A percentile compares a stretch with the other conserved stretches of the same genome.
Evolutionary conservation across 2,113 vertebrate genomes (phyloP).

Genomic region (Petromus typicus): DNA sequence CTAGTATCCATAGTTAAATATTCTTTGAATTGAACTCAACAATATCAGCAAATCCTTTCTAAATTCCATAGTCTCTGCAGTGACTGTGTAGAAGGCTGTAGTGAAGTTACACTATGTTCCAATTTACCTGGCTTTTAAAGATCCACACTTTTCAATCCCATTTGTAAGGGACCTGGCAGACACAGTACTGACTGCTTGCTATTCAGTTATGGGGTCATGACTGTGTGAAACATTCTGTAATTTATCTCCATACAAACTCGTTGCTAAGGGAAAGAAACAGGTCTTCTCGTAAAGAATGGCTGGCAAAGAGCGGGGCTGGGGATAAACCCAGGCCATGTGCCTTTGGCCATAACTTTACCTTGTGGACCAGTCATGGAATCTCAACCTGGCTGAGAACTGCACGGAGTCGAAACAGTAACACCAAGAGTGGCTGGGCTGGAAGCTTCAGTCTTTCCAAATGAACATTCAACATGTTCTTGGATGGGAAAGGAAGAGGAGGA

Average conservation of each 20-base stretch:
- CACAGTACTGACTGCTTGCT: not conserved
- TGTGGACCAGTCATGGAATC: not conserved
- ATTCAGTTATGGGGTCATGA: not conserved
- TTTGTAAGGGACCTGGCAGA: conserved; percentile 2
- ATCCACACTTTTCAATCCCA: not conserved
- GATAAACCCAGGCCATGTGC: not conserved
- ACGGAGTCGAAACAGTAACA: not conserved
- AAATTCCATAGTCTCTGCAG: not conserved
- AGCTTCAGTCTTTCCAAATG: conserved; percentile 47
- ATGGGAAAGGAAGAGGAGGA: conserved; percentile 30
- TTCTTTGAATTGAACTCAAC: conserved; percentile 8
- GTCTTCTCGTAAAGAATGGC: conserved; percentile 34
- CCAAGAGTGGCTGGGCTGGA: not conserved
- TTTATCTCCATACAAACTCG: not conserved
- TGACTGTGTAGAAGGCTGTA: conserved; percentile 32
- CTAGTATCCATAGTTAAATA: not conserved
- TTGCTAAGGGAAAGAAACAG: conserved; percentile 51
- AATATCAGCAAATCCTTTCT: not conserved
- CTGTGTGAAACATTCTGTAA: not conserved
- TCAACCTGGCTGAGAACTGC: not conserved
- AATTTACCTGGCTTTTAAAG: conserved; percentile 44
- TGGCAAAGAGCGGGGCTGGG: conserved; percentile 26
- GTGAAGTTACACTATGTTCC: not conserved
- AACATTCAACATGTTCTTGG: conserved; percentile 35
- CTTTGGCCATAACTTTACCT: conserved; percentile 33